These are phyloP conservation scores for Tiaroga cobitis DNA, from an alignment of 2,797 vertebrate species.

Conservation along the genomic window DNA sequence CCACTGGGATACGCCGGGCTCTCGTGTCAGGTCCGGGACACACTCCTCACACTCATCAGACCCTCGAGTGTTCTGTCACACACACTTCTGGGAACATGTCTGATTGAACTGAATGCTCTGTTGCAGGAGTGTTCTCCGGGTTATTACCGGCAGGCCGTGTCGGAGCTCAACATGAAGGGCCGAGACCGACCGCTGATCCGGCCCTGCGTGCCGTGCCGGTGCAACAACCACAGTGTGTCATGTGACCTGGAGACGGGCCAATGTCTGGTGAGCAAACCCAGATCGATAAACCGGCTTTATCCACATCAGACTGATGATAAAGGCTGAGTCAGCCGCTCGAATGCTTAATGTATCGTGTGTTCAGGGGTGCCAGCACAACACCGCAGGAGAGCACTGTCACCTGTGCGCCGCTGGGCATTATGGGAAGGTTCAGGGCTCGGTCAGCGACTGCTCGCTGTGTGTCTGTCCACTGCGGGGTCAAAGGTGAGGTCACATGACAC, in stretches of 20 bases:
- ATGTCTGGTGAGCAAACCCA: slow-evolving; percentile 81
- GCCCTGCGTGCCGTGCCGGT: slow-evolving; percentile 86
- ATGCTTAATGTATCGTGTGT: background rate
- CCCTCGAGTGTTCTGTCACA: too few species aligned
- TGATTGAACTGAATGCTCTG: background rate
- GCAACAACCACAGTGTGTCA: slow-evolving; percentile 86
- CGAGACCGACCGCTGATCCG: slow-evolving; percentile 60
- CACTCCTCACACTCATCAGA: too few species aligned
- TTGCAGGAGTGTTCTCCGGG: slow-evolving; percentile 86
- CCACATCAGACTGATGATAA: background rate
- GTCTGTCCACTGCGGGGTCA: slow-evolving; percentile 85
- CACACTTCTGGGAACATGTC: too few species aligned
- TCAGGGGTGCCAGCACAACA: slow-evolving; percentile 88
- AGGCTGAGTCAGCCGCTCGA: background rate
- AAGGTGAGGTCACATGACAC: slow-evolving; percentile 66
- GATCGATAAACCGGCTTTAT: background rate
- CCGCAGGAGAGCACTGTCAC: slow-evolving; percentile 82
- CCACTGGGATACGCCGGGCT: slow-evolving; percentile 86
- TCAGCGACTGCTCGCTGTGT: slow-evolving; percentile 86
- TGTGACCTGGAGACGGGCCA: slow-evolving; percentile 86
- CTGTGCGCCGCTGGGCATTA: slow-evolving; percentile 86
- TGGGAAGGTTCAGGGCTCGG: slow-evolving; percentile 82
- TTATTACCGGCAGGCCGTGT: slow-evolving; percentile 78
- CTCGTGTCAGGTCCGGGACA: slow-evolving; percentile 85
- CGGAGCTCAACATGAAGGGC: slow-evolving; percentile 63